Percentiles rank a stretch among this genome's conserved stretches.
Evolutionary conservation across 2,797 vertebrate species (phyloP).

Genomic region (Saxicola maurus): DNA sequence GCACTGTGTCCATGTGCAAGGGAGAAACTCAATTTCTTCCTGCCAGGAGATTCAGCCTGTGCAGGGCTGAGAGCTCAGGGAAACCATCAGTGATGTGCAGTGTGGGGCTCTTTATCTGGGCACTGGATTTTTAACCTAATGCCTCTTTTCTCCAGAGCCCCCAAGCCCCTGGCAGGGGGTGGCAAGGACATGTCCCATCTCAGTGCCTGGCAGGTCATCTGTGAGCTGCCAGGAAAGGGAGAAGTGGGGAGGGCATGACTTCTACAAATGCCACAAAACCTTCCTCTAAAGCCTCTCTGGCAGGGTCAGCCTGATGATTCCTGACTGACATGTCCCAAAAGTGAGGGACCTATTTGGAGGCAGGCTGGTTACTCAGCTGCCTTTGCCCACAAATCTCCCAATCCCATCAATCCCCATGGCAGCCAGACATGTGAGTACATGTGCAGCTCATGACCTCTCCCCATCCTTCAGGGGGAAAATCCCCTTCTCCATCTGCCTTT

Average conservation of each 20-base stretch:
- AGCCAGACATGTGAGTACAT: fast-evolving
- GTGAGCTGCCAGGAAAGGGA: not conserved
- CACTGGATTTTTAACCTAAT: not conserved
- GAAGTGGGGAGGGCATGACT: not conserved
- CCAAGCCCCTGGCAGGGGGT: not conserved
- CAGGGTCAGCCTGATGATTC: fast-evolving
- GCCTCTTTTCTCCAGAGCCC: not conserved
- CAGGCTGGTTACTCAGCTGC: not conserved
- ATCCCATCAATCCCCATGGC: fast-evolving
- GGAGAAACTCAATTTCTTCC: not conserved
- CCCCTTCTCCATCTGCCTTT: not conserved
- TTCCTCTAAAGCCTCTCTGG: not conserved
- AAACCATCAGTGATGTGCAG: fast-evolving
- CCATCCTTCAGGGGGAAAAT: not conserved
- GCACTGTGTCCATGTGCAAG: not conserved
- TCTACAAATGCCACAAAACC: not conserved
- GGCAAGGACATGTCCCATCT: not conserved
- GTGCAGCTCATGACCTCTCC: not conserved
- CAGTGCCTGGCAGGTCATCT: not conserved
- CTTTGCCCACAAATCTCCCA: not conserved
- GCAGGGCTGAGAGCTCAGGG: not conserved
- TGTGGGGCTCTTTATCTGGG: not conserved
- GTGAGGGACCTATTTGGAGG: not conserved
- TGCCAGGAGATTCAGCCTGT: not conserved
- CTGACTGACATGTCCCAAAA: not conserved